Conservation (phyloP, 2,113 vertebrate species). For the Seriola quinqueradiata region DNA sequence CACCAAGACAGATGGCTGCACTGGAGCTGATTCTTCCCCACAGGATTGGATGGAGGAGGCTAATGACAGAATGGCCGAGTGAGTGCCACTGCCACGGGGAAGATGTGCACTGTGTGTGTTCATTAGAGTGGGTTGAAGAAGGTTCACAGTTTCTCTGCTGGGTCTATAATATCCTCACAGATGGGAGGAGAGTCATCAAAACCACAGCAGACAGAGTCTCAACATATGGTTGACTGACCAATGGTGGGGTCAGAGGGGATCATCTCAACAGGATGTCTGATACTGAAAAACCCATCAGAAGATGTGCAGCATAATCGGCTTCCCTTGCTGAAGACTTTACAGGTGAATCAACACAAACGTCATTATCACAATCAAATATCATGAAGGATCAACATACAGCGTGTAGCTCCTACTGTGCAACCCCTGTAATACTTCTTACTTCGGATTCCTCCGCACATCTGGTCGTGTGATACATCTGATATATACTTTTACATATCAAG, state of each 20-base stretch:
- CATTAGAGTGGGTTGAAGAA: slow-evolving; percentile 27
- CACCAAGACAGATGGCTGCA: slow-evolving; percentile 60
- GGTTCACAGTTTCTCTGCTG: slow-evolving; percentile 30
- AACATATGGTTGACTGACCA: not conserved
- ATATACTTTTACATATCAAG: slow-evolving; percentile 50
- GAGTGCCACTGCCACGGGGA: slow-evolving; percentile 1
- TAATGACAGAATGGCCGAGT: slow-evolving; percentile 45
- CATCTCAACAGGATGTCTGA: not conserved
- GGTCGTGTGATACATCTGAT: slow-evolving; percentile 18
- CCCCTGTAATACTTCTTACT: not conserved
- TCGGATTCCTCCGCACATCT: not conserved
- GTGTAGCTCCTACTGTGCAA: not conserved
- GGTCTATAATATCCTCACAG: slow-evolving; percentile 21
- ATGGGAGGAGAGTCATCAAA: slow-evolving; percentile 18
- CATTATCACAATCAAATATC: not conserved
- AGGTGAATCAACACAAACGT: slow-evolving; percentile 1
- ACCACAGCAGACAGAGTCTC: slow-evolving; percentile 10
- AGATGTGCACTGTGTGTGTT: slow-evolving; percentile 26
- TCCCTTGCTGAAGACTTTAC: not conserved
- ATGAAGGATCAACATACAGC: not conserved
- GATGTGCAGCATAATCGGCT: not conserved
- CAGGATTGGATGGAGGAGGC: slow-evolving; percentile 48
- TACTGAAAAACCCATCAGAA: not conserved
- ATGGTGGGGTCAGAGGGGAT: not conserved
- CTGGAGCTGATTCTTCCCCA: slow-evolving; percentile 46